Evolutionary conservation across 2,888 invertebrate species (phyloP).

Genomic region (Drosophila nr. perissopoda): DNA sequence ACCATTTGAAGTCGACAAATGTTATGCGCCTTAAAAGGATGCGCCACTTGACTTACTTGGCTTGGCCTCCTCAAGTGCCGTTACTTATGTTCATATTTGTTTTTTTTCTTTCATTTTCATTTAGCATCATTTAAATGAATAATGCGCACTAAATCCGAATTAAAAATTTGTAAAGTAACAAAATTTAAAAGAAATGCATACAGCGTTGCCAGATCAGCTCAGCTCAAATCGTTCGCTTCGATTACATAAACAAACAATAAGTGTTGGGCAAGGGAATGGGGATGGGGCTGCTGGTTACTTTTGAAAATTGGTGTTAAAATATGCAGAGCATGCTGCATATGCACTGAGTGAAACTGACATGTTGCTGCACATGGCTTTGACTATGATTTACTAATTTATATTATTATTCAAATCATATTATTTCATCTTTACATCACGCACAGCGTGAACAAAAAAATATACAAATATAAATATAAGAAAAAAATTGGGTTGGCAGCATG

Average conservation of each 20-base stretch:
- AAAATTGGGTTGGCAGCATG: conserved; percentile 47
- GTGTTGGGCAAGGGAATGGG: not conserved
- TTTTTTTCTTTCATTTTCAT: not conserved
- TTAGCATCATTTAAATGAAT: conserved; percentile 35
- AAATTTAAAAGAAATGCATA: not conserved
- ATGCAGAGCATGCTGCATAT: conserved; percentile 47
- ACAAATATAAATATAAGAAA: conserved; percentile 12
- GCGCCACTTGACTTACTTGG: conserved; percentile 45
- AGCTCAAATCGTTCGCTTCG: not conserved
- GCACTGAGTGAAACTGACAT: not conserved
- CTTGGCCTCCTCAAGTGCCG: conserved; percentile 13
- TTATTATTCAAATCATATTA: conserved; percentile 85
- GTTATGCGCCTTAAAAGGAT: conserved; percentile 54
- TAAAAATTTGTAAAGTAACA: conserved; percentile 21
- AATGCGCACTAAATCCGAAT: conserved; percentile 22
- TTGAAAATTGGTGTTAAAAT: conserved; percentile 18
- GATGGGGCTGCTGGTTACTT: not conserved
- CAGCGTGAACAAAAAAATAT: conserved; percentile 9
- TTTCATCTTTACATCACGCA: conserved; percentile 71
- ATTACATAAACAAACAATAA: not conserved
- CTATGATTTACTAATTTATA: conserved; percentile 82
- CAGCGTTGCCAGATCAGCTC: not conserved
- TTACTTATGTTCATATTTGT: conserved; percentile 29
- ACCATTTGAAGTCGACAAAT: conserved; percentile 77
- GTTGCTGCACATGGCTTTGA: conserved; percentile 39